Evolutionary conservation across 2,797 vertebrate genomes (phyloP).

Genomic region (Sciurus vulgaris): DNA sequence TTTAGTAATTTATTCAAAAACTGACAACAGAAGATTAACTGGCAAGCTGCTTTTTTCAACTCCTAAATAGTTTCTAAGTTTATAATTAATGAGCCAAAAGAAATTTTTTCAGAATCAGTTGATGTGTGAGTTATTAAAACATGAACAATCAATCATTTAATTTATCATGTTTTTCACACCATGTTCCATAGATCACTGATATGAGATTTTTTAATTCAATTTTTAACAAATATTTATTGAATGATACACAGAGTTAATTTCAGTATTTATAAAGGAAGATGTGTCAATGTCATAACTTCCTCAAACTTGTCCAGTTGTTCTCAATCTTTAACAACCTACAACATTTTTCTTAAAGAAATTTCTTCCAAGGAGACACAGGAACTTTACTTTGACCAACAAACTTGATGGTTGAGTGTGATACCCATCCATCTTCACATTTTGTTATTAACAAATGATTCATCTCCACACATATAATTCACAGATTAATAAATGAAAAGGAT

Average conservation of each 20-base stretch:
- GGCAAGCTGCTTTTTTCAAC: conserved; percentile 17
- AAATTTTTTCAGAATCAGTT: conserved; percentile 60
- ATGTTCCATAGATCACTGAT: conserved; percentile 68
- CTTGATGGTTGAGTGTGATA: conserved; percentile 28
- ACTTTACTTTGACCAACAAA: conserved; percentile 68
- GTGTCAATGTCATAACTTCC: conserved; percentile 72
- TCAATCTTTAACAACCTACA: conserved; percentile 50
- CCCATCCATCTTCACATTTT: conserved; percentile 63
- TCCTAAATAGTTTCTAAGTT: conserved; percentile 57
- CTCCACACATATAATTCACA: conserved; percentile 55
- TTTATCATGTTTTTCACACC: conserved; percentile 77
- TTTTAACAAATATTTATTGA: conserved; percentile 71
- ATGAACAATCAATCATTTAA: conserved; percentile 80
- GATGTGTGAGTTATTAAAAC: conserved; percentile 66
- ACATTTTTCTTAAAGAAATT: conserved; percentile 60
- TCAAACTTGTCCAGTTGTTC: conserved; percentile 72
- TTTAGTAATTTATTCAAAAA: conserved; percentile 64
- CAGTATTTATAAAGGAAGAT: conserved; percentile 63
- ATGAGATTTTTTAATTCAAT: conserved; percentile 61
- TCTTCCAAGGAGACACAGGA: conserved; percentile 21
- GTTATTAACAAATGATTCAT: conserved; percentile 70
- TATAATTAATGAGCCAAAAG: conserved; percentile 80
- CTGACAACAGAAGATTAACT: conserved; percentile 76
- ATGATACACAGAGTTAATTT: conserved; percentile 54
- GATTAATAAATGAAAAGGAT: conserved; percentile 78